These are phyloP conservation scores for Lamproptera curius DNA, from an alignment of 2,888 invertebrate species.

Conservation along the genomic window DNA sequence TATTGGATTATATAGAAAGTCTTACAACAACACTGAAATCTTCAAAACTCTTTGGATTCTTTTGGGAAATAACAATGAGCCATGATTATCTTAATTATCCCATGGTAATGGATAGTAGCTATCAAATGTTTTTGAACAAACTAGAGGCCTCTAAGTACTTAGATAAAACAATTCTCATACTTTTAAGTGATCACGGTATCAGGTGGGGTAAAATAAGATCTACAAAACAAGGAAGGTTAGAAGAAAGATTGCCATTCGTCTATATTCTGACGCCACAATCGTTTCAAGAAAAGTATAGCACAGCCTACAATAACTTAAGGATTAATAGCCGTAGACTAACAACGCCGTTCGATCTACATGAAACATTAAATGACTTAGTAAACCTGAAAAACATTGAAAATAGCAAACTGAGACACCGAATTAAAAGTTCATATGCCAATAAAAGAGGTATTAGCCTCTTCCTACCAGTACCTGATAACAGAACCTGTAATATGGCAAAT, in stretches of 20 bases:
- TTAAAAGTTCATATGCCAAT: conserved; percentile 36
- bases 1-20: conserved; percentile 82
- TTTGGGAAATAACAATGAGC: conserved; percentile 88
- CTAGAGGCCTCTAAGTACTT: conserved; percentile 69
- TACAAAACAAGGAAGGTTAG: conserved; percentile 89
- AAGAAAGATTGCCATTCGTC: conserved; percentile 90
- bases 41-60: conserved; percentile 84
- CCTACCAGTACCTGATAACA: conserved; percentile 78
- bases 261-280: conserved; percentile 83
- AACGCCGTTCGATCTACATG: conserved; percentile 86
- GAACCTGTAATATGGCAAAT: conserved; percentile 85
- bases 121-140: conserved; percentile 73
- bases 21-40: conserved; percentile 75
- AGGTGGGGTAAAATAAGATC: conserved; percentile 87
- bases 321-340: conserved; percentile 82
- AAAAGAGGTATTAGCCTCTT: conserved; percentile 85
- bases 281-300: conserved; percentile 79
- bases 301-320: conserved; percentile 79
- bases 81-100: conserved; percentile 90
- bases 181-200: conserved; percentile 93
- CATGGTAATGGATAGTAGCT: conserved; percentile 81
- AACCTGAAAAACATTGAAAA: conserved; percentile 50
- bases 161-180: conserved; percentile 81
- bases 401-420: conserved; percentile 35
- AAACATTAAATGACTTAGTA: conserved; percentile 83